Evolutionary conservation across 1,140 invertebrate genomes (phyloP), one percentile per base, ranked within the genome.

Genomic region (Phthorimaea operculella): DNA sequence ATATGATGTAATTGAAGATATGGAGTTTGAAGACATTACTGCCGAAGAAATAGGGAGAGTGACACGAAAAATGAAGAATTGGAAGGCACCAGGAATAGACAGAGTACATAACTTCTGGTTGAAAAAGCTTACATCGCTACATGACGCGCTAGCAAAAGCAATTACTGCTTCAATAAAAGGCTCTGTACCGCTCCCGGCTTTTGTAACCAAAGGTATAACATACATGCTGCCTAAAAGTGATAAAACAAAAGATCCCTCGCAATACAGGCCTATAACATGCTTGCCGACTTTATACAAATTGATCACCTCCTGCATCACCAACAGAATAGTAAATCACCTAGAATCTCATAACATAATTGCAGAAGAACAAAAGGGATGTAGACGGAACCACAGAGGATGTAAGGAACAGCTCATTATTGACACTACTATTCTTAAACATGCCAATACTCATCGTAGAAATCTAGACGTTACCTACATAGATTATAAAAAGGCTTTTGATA

Each of bases 81-180:
- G 47, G 47, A 49, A 49, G 21, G 5, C 47, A 17, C 9, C 15
- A 11, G 47, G 47, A 8, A 18, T 21, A 21, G 47, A 49, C n/a
- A 49, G 21, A 49, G 21, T 49, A 17, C 47, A 49, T 17, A 49
- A 49, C n/a, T 49, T 49, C 14, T 49, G 47, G 47, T 49, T 18
- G 16, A 49, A 49, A 49, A 49, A 49, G 8, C 16, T 49, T 7
- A 17, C 9, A 7, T 7, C 6, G 4, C 47, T 49, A 49, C 47
- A 49, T 17, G 14, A 45, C 8, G 8, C 5, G 6, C 8, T 45
- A 45, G 42, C 42, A 15, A 45, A 45, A n/a, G 6, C 5, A 5
- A 10, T 45, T 5, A 45, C 42, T 10, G 47, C 16, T 18, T 21
- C 6, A 10, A 18, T 9, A 7, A 18, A 17, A 10, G 16, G 14